Conservation (phyloP, 2,888 invertebrate species). For the Platycheirus rosarum region DNA sequence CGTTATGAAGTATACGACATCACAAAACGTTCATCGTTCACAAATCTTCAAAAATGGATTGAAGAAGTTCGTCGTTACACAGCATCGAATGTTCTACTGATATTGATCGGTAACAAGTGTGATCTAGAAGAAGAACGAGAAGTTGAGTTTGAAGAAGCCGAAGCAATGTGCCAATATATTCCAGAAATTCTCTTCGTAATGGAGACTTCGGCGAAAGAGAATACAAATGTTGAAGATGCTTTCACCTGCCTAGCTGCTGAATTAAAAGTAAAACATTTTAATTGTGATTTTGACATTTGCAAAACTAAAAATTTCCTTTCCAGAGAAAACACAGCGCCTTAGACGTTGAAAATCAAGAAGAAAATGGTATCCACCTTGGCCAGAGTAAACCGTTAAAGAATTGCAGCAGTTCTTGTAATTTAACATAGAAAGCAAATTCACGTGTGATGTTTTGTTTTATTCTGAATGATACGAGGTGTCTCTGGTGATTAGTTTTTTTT, state of each 20-base stretch:
- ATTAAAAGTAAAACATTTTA: slow-evolving; percentile 88
- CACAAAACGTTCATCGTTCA: slow-evolving; percentile 95
- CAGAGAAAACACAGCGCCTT: slow-evolving; percentile 89
- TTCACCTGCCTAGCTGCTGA: slow-evolving; percentile 93
- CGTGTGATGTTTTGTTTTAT: slow-evolving; percentile 55
- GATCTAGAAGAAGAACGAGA: slow-evolving; percentile 91
- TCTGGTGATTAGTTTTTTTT: slow-evolving; percentile 77
- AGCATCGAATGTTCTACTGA: slow-evolving; percentile 94
- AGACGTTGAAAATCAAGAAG: slow-evolving; percentile 85
- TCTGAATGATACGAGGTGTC: slow-evolving; percentile 76
- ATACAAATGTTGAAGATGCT: slow-evolving; percentile 94
- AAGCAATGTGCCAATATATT: slow-evolving; percentile 92
- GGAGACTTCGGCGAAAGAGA: slow-evolving; percentile 95
- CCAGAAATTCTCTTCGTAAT: slow-evolving; percentile 93
- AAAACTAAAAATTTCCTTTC: slow-evolving; percentile 76
- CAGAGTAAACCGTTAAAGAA: slow-evolving; percentile 86
- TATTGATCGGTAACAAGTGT: slow-evolving; percentile 96
- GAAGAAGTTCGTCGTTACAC: slow-evolving; percentile 97
- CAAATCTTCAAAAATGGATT: slow-evolving; percentile 96
- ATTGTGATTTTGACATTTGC: neutral
- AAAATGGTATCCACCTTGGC: slow-evolving; percentile 87
- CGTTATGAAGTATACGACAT: slow-evolving; percentile 93
- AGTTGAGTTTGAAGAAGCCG: slow-evolving; percentile 93
- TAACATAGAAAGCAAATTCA: slow-evolving; percentile 77
- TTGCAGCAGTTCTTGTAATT: slow-evolving; percentile 86